phyloP scores from a whole-genome alignment of 2,113 vertebrate species.

The Boleophthalmus pectinirostris region DNA sequence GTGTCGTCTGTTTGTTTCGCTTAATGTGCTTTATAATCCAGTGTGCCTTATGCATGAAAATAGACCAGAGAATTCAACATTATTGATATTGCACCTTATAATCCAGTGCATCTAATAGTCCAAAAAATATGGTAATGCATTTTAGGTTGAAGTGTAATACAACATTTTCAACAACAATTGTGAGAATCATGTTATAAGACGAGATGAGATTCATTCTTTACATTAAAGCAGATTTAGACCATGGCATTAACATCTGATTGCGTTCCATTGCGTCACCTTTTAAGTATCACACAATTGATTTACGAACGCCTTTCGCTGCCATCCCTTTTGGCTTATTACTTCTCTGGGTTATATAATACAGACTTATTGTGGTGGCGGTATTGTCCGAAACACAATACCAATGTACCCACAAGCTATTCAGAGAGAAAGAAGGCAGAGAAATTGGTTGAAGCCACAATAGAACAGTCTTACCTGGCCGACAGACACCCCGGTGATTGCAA shows the following conservation, averaged over 20 bases:
- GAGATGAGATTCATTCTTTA: too few species aligned
- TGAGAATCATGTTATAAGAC: too few species aligned
- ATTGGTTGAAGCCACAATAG: conserved; percentile 2
- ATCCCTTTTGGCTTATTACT: neutral
- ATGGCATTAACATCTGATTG: neutral
- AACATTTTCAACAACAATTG: too few species aligned
- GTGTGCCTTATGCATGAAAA: too few species aligned
- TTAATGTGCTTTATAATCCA: too few species aligned
- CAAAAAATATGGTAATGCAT: too few species aligned
- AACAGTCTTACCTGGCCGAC: neutral
- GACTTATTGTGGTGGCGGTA: neutral
- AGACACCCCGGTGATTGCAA: neutral
- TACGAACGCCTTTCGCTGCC: neutral
- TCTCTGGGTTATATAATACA: neutral
- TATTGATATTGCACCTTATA: too few species aligned
- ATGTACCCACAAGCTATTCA: neutral
- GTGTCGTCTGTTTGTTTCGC: too few species aligned
- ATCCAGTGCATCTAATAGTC: too few species aligned
- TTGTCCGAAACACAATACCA: neutral
- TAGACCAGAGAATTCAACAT: too few species aligned
- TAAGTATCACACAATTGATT: neutral
- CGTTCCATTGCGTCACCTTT: neutral
- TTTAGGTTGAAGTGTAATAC: neutral
- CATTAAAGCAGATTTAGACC: neutral
- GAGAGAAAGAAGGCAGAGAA: neutral